Conservation (phyloP, 1,140 invertebrate species). For the Cotesia glomerata region DNA sequence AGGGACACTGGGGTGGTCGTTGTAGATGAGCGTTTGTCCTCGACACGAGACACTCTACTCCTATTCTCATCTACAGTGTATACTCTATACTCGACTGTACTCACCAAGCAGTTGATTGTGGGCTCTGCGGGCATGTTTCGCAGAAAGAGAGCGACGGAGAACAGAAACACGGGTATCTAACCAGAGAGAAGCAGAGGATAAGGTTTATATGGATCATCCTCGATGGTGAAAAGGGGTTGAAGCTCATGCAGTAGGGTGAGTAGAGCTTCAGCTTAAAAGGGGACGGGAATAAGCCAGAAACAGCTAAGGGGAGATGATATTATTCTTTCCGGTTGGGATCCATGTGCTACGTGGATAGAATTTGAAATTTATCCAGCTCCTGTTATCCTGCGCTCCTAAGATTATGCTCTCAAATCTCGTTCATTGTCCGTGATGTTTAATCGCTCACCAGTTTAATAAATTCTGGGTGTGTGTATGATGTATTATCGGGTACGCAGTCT, state of each 20-base stretch:
- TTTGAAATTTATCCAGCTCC: conserved; percentile 1
- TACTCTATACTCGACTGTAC: no score
- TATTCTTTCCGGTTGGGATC: conserved; percentile 21
- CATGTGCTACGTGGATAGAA: conserved; percentile 4
- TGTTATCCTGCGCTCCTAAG: background rate
- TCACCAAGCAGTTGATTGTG: conserved; percentile 32
- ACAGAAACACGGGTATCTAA: conserved; percentile 2
- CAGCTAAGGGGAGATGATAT: background rate
- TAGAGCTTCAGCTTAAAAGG: background rate
- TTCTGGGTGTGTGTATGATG: background rate
- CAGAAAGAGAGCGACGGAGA: conserved; percentile 25
- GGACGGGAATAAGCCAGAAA: background rate
- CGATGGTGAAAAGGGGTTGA: conserved; percentile 22
- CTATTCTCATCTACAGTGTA: background rate
- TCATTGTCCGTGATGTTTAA: conserved; percentile 14
- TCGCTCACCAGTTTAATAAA: conserved; percentile 10
- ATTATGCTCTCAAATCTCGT: background rate
- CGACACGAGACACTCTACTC: conserved; percentile 16
- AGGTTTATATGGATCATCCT: no score
- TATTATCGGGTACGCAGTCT: no score
- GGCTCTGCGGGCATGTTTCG: conserved; percentile 39
- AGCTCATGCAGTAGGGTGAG: conserved; percentile 11
- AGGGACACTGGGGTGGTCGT: conserved; percentile 29
- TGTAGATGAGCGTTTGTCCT: conserved; percentile 21
- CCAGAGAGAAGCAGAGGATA: background rate